Base-by-base conservation (phyloP, 2,113 vertebrate genomes). In the Chaetops frenatus region DNA sequence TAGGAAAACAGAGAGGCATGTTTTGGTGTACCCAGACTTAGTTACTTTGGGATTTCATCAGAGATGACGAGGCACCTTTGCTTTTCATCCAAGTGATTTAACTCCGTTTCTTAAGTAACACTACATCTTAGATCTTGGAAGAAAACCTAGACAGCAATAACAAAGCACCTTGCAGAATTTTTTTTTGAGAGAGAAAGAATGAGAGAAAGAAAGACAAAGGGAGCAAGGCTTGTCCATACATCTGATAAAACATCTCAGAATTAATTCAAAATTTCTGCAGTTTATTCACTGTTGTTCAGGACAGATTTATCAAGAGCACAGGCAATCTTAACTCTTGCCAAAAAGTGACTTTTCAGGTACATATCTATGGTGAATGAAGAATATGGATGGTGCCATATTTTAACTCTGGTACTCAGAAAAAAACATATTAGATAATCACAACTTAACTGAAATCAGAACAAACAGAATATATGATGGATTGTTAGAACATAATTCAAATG, bases 391-490 rank as follows among this genome's bases (percentile, higher is more conserved):
- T 48, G 40, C 45, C 31, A 71, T 77, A 70, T 70, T 77, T 77
- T 80, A 95, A 82, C 35, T 69, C 62, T 45, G n/a, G 29, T 85
- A 72, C 54, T 86, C 76, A 67, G 51, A 86, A 92, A 38, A 38
- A 80, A 94, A n/a, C 22, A n/a, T 90, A 71, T 57, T 64, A 90
- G 67, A 90, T 94, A 78, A 94, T 89, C 71, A 83, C 70, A 92
- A 35, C 29, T 92, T 93, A 82, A 74, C n/a, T 67, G 81, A 97
- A 88, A 67, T 84, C 80, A 77, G 76, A 93, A 70, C 15, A 66
- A 92, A 80, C 28, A 73, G 31, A 16, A 90, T 86, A 78, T 71
- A 81, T 64, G 85, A 74, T 33, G 23, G 13, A 36, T 60, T 90
- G 44, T 81, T 78, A 73, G 36, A 88, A 88, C 24, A 90, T 88